phyloP scores from a whole-genome alignment of 2,113 vertebrate species.

The Myiozetetes cayanensis region DNA sequence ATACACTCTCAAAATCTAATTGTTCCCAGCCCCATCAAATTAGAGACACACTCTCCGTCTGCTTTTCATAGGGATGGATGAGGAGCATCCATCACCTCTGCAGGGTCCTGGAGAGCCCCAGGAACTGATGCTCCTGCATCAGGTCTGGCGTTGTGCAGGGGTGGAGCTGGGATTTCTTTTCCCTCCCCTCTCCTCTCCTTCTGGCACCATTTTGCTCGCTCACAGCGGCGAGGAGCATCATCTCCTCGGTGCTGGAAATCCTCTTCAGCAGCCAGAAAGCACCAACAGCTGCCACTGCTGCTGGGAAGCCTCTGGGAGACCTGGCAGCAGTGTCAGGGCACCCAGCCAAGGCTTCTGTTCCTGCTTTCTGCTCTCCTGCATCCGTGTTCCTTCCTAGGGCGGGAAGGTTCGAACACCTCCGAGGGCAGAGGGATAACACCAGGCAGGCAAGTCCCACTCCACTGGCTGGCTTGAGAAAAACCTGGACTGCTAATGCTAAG shows the following conservation, averaged over 20 bases:
- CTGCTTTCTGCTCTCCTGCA: neutral
- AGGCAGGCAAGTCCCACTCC: neutral
- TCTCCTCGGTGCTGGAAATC: neutral
- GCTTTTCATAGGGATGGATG: neutral
- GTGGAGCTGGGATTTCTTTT: accelerated
- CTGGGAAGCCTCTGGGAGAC: neutral
- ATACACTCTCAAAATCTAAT: neutral
- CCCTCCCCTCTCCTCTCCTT: neutral
- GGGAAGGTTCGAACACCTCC: neutral
- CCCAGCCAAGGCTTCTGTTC: neutral
- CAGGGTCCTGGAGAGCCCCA: accelerated
- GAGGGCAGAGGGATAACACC: neutral
- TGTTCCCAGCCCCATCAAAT: neutral
- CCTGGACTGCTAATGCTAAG: constrained; percentile 65
- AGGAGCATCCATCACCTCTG: accelerated
- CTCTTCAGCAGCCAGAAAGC: neutral
- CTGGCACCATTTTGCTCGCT: accelerated
- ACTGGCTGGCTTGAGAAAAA: neutral
- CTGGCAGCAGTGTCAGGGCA: accelerated
- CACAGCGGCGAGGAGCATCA: accelerated
- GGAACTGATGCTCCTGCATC: accelerated
- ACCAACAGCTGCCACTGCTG: neutral
- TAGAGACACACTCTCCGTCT: neutral
- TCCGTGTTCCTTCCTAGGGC: neutral
- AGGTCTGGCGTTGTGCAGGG: accelerated